phyloP scores from a whole-genome alignment of 1,140 invertebrate species.

The Meloidogyne chitwoodi region DNA sequence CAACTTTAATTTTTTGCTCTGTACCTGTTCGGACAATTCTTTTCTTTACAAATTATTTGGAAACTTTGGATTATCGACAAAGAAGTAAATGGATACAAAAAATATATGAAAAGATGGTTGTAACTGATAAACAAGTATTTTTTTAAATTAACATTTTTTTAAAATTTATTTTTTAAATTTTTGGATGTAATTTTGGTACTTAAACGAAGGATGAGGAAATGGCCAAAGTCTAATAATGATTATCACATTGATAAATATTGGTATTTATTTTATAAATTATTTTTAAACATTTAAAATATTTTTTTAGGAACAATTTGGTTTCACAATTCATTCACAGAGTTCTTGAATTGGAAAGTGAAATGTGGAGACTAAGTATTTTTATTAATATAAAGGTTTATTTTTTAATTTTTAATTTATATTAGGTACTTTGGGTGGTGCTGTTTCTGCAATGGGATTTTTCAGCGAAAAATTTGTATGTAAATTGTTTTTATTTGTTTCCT shows the following conservation, averaged over 20 bases:
- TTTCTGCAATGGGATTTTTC: constrained; percentile 29
- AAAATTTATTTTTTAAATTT: background rate
- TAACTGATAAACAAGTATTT: background rate
- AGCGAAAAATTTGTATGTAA: constrained; percentile 19
- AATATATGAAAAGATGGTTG: background rate
- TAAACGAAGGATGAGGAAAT: background rate
- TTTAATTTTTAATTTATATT: background rate
- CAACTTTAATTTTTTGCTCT: background rate
- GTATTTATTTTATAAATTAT: background rate
- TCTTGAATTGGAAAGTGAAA: constrained; percentile 13
- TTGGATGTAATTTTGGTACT: constrained; percentile 6
- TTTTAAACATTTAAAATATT: constrained; percentile 7
- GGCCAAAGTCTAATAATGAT: background rate
- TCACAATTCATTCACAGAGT: background rate
- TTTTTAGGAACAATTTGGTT: constrained; percentile 1
- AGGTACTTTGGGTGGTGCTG: constrained; percentile 21
- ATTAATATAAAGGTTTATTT: background rate
- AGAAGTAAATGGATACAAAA: background rate
- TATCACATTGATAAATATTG: constrained; percentile 20
- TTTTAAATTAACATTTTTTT: background rate
- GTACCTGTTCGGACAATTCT: background rate
- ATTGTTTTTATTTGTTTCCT: background rate
- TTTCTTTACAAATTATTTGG: background rate
- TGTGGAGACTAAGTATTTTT: constrained; percentile 6
- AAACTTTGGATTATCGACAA: background rate